phyloP scores from a whole-genome alignment of 1,140 invertebrate genomes.

The Hypothenemus hampei region DNA sequence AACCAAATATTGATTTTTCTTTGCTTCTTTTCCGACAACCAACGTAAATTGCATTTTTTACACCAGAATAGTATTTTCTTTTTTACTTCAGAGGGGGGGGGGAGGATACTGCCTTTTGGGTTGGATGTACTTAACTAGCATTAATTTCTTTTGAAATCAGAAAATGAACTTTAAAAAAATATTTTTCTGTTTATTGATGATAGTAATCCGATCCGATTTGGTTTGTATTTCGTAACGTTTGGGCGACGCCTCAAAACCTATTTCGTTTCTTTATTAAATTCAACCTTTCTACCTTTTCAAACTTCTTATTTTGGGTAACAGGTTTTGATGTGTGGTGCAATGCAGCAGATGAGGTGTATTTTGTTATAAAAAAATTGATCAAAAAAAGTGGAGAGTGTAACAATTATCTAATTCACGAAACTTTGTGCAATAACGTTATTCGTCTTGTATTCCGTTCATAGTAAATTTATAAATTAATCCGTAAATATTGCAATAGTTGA shows the following conservation, averaged over 20 bases:
- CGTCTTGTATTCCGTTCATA: too few relatives aligned
- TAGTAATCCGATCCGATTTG: not conserved
- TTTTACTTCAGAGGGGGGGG: too few relatives aligned
- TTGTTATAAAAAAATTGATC: constrained; percentile 22
- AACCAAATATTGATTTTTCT: too few relatives aligned
- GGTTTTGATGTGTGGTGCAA: constrained; percentile 11
- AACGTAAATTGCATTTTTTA: too few relatives aligned
- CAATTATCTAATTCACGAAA: not conserved
- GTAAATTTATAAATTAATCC: too few relatives aligned
- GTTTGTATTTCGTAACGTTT: too few relatives aligned
- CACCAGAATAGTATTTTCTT: too few relatives aligned
- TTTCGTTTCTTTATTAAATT: not conserved
- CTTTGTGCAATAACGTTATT: constrained; percentile 17
- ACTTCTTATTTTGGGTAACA: constrained; percentile 13
- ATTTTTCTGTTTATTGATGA: not conserved
- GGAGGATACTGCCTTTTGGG: not conserved
- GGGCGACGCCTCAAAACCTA: not conserved
- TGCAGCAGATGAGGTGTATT: constrained; percentile 14
- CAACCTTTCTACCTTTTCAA: not conserved
- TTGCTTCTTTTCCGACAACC: too few relatives aligned
- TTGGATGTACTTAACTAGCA: constrained; percentile 16
- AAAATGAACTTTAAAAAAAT: not conserved
- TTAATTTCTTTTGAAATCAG: not conserved
- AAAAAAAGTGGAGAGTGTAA: constrained; percentile 15
- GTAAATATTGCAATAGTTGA: too few relatives aligned